A percentile compares a stretch with the other conserved stretches of the same genome.
phyloP scores from a whole-genome alignment of 2,797 vertebrate species.

The Chlorospingus flavigularis region DNA sequence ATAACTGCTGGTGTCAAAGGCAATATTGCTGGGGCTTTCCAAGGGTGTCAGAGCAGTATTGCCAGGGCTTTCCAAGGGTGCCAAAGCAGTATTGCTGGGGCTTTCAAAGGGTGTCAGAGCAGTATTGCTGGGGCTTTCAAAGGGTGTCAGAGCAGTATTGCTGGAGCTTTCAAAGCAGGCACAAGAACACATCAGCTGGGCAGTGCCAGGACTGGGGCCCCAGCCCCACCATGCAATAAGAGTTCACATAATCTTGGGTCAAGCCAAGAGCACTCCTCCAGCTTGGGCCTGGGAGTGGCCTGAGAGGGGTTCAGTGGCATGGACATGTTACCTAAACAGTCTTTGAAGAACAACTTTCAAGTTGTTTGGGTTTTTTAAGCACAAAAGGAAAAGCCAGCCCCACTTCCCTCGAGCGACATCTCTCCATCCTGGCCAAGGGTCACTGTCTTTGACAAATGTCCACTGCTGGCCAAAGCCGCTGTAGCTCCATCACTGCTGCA shows the following conservation, averaged over 20 bases:
- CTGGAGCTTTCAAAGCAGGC: neutral
- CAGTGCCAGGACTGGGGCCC: rapidly evolving
- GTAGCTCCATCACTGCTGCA: neutral
- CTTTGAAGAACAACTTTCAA: neutral
- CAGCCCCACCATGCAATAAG: rapidly evolving
- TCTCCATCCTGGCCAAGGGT: neutral
- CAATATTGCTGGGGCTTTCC: neutral
- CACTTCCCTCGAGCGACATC: neutral
- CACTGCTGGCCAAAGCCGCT: neutral
- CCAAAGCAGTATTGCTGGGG: neutral
- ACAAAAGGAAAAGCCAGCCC: neutral
- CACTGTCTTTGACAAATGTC: neutral
- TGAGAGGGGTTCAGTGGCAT: neutral
- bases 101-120: no score
- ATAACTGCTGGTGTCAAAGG: neutral
- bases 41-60: neutral
- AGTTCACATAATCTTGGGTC: rapidly evolving
- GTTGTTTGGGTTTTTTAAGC: neutral
- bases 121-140: no score
- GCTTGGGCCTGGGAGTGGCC: neutral
- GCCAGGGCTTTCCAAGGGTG: neutral
- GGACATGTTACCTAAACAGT: neutral
- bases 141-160: neutral
- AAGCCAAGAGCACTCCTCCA: neutral
- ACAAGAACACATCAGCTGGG: neutral